Percentiles rank a stretch among this genome's conserved stretches.
phyloP scores from a whole-genome alignment of 2,888 invertebrate species.

The Notocelia uddmanniana region DNA sequence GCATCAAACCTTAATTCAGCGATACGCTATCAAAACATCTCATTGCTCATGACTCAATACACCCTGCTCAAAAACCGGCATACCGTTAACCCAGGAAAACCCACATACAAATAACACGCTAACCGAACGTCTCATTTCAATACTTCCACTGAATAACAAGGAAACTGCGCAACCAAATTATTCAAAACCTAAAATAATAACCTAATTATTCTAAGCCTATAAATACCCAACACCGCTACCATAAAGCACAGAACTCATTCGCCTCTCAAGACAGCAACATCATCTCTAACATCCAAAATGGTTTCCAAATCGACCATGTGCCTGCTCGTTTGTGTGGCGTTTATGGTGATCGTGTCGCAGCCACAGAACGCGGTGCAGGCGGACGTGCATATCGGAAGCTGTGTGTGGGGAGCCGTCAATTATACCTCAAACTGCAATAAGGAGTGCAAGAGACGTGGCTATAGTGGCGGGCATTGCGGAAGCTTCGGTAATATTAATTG shows the following conservation, averaged over 20 bases:
- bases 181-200: too few relatives aligned
- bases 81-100: neutral
- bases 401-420: slow-evolving; percentile 56
- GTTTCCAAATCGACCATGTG: slow-evolving; percentile 21
- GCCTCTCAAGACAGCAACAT: neutral
- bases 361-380: slow-evolving; percentile 50
- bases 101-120: neutral
- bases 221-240: neutral
- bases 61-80: too few relatives aligned
- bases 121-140: neutral
- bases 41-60: too few relatives aligned
- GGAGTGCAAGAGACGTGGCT: slow-evolving; percentile 53
- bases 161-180: neutral
- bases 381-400: slow-evolving; percentile 55
- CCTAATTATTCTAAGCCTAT: neutral
- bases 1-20: too few relatives aligned
- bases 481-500: slow-evolving; percentile 49
- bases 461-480: slow-evolving; percentile 54
- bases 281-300: neutral
- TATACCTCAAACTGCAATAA: slow-evolving; percentile 56
- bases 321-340: slow-evolving; percentile 51
- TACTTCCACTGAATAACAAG: neutral
- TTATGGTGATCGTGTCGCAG: slow-evolving; percentile 54
- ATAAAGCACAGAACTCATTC: neutral
- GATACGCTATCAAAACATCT: too few relatives aligned